Evolutionary conservation across 1,140 invertebrate genomes (phyloP).

Genomic region (Meloidogyne chitwoodi): DNA sequence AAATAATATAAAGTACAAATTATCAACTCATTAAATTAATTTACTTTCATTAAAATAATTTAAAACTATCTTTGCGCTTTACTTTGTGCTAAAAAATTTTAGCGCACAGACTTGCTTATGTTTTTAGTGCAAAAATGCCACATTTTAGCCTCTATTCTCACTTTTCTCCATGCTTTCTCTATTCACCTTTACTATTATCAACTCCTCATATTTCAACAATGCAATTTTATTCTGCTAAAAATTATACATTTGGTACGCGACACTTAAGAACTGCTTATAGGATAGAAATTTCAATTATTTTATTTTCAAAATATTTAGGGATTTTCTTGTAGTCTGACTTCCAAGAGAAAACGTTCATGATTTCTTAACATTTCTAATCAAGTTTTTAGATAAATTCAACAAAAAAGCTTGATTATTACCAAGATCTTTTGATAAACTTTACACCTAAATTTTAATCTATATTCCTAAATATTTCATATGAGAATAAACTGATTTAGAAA

Average conservation of each 20-base stretch:
- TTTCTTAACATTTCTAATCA: no score
- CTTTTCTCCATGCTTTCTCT: background rate
- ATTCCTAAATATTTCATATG: background rate
- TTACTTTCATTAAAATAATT: background rate
- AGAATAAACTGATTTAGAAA: background rate
- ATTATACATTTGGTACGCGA: background rate
- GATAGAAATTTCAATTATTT: no score
- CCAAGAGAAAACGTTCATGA: no score
- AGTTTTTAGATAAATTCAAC: no score
- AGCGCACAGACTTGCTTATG: no score
- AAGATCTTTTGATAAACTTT: background rate
- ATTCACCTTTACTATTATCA: background rate
- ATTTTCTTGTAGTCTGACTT: no score
- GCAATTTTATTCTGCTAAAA: background rate
- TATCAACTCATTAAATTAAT: background rate
- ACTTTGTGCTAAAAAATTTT: background rate
- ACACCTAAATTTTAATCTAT: background rate
- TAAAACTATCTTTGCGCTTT: background rate
- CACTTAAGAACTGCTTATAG: no score
- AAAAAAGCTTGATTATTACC: background rate
- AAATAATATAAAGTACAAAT: background rate
- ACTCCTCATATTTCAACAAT: background rate
- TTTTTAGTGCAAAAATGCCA: background rate
- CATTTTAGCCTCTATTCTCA: background rate
- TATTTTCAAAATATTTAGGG: no score